Percentiles rank a stretch among this genome's conserved stretches.
Evolutionary conservation across 2,888 invertebrate species (phyloP).

Genomic region (Protophormia terraenovae): DNA sequence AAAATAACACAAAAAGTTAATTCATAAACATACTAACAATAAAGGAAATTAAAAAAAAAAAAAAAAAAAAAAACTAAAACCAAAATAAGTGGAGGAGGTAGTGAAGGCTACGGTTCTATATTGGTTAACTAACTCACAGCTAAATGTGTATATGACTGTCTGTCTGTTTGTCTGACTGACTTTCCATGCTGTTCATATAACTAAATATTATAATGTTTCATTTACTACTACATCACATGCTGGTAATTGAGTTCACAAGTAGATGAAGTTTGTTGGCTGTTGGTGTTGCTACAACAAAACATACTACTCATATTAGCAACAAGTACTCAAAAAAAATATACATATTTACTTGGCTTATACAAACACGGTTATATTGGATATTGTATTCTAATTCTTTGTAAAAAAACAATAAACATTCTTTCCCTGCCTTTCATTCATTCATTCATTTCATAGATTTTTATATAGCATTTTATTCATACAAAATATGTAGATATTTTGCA

Average conservation of each 20-base stretch:
- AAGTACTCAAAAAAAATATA: constrained; percentile 43
- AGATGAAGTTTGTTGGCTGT: constrained; percentile 19
- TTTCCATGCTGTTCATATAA: background rate
- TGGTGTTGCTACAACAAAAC: background rate
- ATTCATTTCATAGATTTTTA: constrained; percentile 5
- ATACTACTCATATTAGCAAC: constrained; percentile 32
- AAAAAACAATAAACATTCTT: background rate
- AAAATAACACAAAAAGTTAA: constrained; percentile 28
- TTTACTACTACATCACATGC: constrained; percentile 11
- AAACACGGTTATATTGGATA: background rate
- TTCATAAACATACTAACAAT: constrained; percentile 46
- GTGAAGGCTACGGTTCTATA: constrained; percentile 14
- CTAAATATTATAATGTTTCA: constrained; percentile 14
- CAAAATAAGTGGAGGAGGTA: constrained; percentile 6
- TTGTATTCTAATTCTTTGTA: background rate
- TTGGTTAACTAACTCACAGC: background rate
- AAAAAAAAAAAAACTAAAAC: background rate
- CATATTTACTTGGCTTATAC: constrained; percentile 1
- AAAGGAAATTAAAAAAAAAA: constrained; percentile 8
- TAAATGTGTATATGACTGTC: background rate
- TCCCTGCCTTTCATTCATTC: background rate
- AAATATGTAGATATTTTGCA: background rate
- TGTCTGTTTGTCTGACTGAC: background rate
- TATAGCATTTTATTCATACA: constrained; percentile 10
- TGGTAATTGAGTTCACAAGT: constrained; percentile 7